Percentiles rank a stretch among this genome's conserved stretches.
Evolutionary conservation across 2,797 vertebrate species (phyloP).

Genomic region (Hyperoplus immaculatus): DNA sequence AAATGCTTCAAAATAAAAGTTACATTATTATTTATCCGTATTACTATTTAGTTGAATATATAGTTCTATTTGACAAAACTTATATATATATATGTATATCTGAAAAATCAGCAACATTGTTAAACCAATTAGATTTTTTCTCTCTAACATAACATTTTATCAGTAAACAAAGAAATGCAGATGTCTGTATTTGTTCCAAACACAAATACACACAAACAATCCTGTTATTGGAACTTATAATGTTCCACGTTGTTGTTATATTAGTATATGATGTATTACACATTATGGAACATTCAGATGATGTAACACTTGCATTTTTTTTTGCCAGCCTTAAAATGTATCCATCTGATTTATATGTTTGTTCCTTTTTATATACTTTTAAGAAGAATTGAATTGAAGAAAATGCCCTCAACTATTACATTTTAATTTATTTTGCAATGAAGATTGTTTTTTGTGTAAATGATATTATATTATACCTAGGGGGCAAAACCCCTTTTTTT

Average conservation of each 20-base stretch:
- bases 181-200: not conserved
- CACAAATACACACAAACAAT: not conserved
- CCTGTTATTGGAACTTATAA: not conserved
- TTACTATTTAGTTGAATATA: not conserved
- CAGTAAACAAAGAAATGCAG: not conserved
- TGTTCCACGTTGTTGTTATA: not conserved
- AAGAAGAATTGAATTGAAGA: too few species aligned
- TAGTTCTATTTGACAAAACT: not conserved
- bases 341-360: not conserved
- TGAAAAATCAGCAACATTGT: not conserved
- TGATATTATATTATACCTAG: too few species aligned
- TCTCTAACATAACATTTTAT: not conserved
- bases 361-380: not conserved
- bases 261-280: conserved; percentile 4
- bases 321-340: conserved; percentile 4
- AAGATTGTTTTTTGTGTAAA: not conserved
- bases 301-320: not conserved
- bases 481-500: not conserved
- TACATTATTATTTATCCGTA: not conserved
- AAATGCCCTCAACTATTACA: not conserved
- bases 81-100: not conserved
- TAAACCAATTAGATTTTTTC: not conserved
- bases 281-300: not conserved
- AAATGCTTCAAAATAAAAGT: conserved; percentile 9
- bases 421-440: not conserved